A percentile compares a stretch with the other conserved stretches of the same genome.
phyloP scores from a whole-genome alignment of 2,888 invertebrate genomes.

The Tenthredo distinguenda region DNA sequence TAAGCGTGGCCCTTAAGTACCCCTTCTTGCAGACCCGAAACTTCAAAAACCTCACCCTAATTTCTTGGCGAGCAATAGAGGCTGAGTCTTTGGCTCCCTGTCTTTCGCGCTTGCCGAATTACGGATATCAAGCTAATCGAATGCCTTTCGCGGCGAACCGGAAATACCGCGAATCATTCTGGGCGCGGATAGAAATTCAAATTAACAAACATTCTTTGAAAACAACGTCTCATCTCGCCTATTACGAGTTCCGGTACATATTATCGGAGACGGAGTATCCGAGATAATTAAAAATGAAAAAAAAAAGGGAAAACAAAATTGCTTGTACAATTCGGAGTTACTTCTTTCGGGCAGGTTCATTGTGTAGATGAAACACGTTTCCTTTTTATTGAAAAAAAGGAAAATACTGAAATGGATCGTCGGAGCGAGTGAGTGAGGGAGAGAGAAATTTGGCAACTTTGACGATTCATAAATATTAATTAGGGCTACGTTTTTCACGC shows the following conservation, averaged over 20 bases:
- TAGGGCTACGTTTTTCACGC: slow-evolving; percentile 38
- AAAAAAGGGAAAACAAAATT: neutral
- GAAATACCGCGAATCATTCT: slow-evolving; percentile 50
- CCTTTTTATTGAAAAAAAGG: neutral
- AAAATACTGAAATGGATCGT: too few species aligned
- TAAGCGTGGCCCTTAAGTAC: slow-evolving; percentile 25
- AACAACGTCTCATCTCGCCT: slow-evolving; percentile 46
- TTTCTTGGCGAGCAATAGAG: slow-evolving; percentile 20
- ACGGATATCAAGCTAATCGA: slow-evolving; percentile 46
- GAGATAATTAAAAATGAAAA: slow-evolving; percentile 18
- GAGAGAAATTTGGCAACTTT: neutral
- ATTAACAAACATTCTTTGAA: slow-evolving; percentile 51
- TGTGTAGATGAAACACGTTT: neutral
- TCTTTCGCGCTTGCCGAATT: slow-evolving; percentile 20
- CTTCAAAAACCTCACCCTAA: slow-evolving; percentile 29
- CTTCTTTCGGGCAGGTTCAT: neutral
- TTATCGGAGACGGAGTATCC: neutral
- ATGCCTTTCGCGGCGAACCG: slow-evolving; percentile 40
- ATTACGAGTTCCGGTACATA: neutral
- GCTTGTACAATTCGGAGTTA: neutral
- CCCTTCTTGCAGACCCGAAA: slow-evolving; percentile 17
- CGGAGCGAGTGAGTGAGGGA: neutral
- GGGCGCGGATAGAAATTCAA: slow-evolving; percentile 41
- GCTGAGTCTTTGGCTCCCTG: neutral
- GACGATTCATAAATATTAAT: slow-evolving; percentile 38